phyloP scores from a whole-genome alignment of 1,140 invertebrate species.

The Diorhabda sublineata region DNA sequence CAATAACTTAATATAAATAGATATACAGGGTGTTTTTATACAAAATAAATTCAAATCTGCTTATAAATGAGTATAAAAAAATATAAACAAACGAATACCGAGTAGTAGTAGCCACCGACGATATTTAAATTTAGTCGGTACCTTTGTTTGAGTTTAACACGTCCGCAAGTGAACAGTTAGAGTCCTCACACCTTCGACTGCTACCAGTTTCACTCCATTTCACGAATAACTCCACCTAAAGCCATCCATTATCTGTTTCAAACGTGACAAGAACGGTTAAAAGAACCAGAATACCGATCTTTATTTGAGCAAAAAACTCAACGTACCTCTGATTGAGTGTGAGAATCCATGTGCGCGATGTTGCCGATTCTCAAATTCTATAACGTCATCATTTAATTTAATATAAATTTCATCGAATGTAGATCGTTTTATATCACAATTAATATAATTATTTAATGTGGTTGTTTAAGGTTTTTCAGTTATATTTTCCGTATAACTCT shows the following conservation, averaged over 20 bases:
- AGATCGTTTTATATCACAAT: too few species aligned
- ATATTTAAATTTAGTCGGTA: constrained; percentile 29
- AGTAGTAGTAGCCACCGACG: constrained; percentile 3
- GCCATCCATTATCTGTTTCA: constrained; percentile 14
- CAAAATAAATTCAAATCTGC: too few species aligned
- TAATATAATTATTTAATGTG: too few species aligned
- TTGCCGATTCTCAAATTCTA: neutral
- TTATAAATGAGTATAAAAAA: too few species aligned
- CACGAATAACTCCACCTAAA: constrained; percentile 33
- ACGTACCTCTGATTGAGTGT: constrained; percentile 14
- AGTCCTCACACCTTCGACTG: constrained; percentile 38
- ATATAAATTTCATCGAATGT: too few species aligned
- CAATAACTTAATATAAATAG: too few species aligned
- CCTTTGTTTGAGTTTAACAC: constrained; percentile 38
- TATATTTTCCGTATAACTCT: too few species aligned
- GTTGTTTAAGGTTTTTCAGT: too few species aligned
- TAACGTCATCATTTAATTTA: too few species aligned
- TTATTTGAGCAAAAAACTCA: constrained; percentile 13
- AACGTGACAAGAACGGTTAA: constrained; percentile 17
- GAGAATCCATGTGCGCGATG: constrained; percentile 14
- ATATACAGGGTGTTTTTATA: too few species aligned
- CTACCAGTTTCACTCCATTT: constrained; percentile 42
- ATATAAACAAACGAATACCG: too few species aligned
- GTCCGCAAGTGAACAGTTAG: constrained; percentile 41
- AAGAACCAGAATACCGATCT: constrained; percentile 15